Evolutionary conservation across 1,140 invertebrate species (phyloP).

Genomic region (Lerema accius): DNA sequence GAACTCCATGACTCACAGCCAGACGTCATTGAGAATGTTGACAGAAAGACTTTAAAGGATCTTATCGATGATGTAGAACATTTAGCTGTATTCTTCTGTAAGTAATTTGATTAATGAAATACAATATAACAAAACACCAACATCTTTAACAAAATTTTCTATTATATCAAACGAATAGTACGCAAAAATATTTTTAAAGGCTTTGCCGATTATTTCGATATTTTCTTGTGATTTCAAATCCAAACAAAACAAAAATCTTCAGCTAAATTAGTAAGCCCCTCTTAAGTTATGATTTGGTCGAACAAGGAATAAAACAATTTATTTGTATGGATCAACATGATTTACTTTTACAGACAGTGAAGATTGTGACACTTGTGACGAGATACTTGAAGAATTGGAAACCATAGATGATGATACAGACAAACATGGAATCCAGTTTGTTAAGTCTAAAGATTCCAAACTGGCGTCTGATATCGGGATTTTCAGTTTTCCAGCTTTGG

Average conservation of each 20-base stretch:
- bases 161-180: no score
- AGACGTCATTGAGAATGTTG: conserved; percentile 96
- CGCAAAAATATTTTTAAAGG: no score
- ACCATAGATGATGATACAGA: conserved; percentile 97
- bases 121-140: no score
- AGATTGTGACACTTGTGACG: conserved; percentile 91
- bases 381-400: conserved; percentile 94
- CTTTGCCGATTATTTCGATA: no score
- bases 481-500: conserved; percentile 94
- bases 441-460: conserved; percentile 95
- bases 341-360: conserved; percentile 87
- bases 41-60: conserved; percentile 94
- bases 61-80: conserved; percentile 95
- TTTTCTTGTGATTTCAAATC: no score
- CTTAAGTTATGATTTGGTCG: no score
- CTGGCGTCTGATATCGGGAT: conserved; percentile 95
- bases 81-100: conserved; percentile 96
- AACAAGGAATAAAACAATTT: no score
- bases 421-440: conserved; percentile 95
- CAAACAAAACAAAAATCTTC: no score
- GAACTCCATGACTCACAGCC: conserved; percentile 92
- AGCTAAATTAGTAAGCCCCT: no score
- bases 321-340: no score
- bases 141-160: no score
- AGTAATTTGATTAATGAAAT: no score